phyloP scores from a whole-genome alignment of 2,888 invertebrate species.

The Eledone cirrhosa region DNA sequence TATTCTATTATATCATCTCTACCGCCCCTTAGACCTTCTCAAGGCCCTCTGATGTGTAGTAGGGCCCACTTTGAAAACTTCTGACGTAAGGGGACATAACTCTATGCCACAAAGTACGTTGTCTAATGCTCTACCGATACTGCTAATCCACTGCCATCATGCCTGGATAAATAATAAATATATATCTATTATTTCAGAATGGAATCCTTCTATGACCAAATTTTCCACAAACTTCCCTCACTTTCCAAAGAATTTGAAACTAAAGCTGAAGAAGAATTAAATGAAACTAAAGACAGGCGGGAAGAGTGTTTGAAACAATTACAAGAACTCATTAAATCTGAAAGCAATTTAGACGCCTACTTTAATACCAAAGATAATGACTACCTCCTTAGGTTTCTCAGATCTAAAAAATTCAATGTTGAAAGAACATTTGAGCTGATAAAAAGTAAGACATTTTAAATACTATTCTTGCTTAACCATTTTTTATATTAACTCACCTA shows the following conservation, averaged over 20 bases:
- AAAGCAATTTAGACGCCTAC: background rate
- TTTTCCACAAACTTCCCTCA: background rate
- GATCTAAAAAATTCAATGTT: background rate
- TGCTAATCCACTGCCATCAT: too few species aligned
- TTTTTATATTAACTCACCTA: too few species aligned
- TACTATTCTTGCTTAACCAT: too few species aligned
- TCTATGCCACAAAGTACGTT: too few species aligned
- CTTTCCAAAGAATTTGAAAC: background rate
- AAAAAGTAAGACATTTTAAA: background rate
- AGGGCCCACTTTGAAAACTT: too few species aligned
- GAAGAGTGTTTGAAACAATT: background rate
- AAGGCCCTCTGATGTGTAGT: too few species aligned
- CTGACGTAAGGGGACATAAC: too few species aligned
- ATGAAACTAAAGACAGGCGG: background rate
- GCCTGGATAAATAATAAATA: too few species aligned
- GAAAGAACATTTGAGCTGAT: background rate
- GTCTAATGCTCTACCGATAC: too few species aligned
- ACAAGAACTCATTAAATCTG: background rate
- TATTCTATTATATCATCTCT: too few species aligned
- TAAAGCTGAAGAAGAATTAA: background rate
- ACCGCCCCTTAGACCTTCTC: too few species aligned
- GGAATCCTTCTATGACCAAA: constrained; percentile 7
- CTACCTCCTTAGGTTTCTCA: background rate
- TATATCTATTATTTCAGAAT: background rate
- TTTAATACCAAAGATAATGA: background rate